Percentiles rank a stretch among this genome's conserved stretches.
Evolutionary conservation across 30 jellyfish, hydroid and myxozoan genomes (phyloP).

Genomic region (Rhopilema esculentum): DNA sequence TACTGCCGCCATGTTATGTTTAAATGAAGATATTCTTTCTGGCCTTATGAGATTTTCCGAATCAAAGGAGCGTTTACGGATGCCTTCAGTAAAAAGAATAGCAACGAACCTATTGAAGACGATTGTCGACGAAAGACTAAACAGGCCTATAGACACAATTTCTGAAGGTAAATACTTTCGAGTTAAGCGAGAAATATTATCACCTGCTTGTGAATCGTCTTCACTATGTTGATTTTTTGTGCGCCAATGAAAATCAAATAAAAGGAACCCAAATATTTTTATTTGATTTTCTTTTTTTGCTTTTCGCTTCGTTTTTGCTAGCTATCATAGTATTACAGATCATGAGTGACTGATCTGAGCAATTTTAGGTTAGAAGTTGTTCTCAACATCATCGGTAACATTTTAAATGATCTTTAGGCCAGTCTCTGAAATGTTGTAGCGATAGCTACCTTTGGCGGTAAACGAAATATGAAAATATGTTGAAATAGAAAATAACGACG

Average conservation of each 20-base stretch:
- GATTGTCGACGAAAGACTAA: background rate
- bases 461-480: too few relatives aligned
- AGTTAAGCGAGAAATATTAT: background rate
- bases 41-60: background rate
- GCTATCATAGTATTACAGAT: too few relatives aligned
- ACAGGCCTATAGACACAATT: background rate
- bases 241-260: background rate
- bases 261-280: background rate
- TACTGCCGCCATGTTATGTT: background rate
- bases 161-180: background rate
- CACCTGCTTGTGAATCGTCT: background rate
- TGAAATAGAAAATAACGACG: too few relatives aligned
- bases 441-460: too few relatives aligned
- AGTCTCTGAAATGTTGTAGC: too few relatives aligned
- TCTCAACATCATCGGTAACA: too few relatives aligned
- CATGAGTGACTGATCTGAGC: too few relatives aligned
- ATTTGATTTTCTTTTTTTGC: background rate
- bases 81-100: background rate
- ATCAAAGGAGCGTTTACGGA: too few relatives aligned
- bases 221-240: too few relatives aligned
- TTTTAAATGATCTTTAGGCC: too few relatives aligned
- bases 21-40: background rate
- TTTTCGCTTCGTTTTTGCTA: too few relatives aligned
- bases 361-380: too few relatives aligned
- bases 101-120: background rate